Conservation (phyloP, 2,113 vertebrate species). For the Elanoides forficatus region DNA sequence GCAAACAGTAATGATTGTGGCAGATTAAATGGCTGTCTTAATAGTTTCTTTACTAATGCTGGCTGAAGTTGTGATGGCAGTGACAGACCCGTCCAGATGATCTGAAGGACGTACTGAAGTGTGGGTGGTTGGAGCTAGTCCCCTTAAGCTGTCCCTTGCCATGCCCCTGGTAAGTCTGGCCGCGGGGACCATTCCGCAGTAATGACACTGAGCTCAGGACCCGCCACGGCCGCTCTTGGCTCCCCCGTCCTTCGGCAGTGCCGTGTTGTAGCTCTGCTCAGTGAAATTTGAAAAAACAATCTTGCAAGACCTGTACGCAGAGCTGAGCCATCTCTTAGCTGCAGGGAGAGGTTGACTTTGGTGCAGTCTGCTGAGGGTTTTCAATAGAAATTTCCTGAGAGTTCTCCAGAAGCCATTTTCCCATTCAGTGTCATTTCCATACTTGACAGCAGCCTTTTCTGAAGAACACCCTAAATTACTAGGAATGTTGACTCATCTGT, state of each 20-base stretch:
- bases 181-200: background rate
- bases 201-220: background rate
- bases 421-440: background rate
- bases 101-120: background rate
- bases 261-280: background rate
- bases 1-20: background rate
- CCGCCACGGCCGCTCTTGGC: background rate
- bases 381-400: background rate
- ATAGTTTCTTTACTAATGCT: background rate
- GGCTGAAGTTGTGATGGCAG: background rate
- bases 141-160: background rate
- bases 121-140: background rate
- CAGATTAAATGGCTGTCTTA: background rate
- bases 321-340: background rate
- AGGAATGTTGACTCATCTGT: conserved; percentile 29
- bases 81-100: background rate
- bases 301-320: background rate
- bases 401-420: conserved; percentile 1
- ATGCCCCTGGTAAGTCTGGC: background rate
- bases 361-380: background rate
- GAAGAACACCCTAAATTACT: background rate
- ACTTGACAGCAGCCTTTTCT: background rate
- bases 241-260: background rate
- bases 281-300: background rate
- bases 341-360: background rate